Percentiles rank a stretch among this genome's conserved stretches.
phyloP scores from a whole-genome alignment of 2,113 vertebrate genomes.

The Aspiorhynchus laticeps region DNA sequence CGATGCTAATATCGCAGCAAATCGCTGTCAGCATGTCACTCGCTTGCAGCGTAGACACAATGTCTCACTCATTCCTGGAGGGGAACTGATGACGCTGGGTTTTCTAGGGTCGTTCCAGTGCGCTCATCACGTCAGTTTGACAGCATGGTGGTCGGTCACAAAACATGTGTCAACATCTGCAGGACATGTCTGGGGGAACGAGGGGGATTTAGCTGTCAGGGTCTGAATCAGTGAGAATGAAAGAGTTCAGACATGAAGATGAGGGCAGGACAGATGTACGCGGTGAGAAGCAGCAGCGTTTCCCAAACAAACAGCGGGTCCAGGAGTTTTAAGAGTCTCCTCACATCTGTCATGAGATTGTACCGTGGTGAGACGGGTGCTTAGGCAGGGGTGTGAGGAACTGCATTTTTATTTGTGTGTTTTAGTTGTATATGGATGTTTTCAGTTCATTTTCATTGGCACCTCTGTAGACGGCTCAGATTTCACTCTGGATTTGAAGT shows the following conservation, averaged over 20 bases:
- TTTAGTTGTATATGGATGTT: background rate
- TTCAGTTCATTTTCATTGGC: background rate
- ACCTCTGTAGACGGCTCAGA: background rate
- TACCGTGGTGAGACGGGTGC: background rate
- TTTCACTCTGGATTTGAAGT: background rate
- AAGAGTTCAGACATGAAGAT: conserved; percentile 29
- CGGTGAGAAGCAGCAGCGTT: background rate
- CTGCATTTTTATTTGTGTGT: background rate
- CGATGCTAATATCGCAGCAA: background rate
- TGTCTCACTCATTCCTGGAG: conserved; percentile 13
- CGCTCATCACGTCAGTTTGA: conserved; percentile 66
- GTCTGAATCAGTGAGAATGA: background rate
- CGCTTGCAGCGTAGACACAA: background rate
- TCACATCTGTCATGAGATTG: conserved; percentile 34
- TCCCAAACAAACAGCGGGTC: conserved; percentile 25
- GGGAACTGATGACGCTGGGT: conserved; percentile 70
- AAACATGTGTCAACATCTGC: conserved; percentile 35
- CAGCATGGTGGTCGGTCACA: conserved; percentile 57
- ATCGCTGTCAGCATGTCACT: background rate
- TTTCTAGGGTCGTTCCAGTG: conserved; percentile 55
- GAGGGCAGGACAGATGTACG: conserved; percentile 17
- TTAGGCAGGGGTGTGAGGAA: background rate
- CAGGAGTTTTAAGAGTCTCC: conserved; percentile 9
- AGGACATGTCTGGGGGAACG: conserved; percentile 22
- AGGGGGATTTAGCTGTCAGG: background rate